phyloP scores from a whole-genome alignment of 92 coral and sea anemone genomes.

The Montipora capitata region DNA sequence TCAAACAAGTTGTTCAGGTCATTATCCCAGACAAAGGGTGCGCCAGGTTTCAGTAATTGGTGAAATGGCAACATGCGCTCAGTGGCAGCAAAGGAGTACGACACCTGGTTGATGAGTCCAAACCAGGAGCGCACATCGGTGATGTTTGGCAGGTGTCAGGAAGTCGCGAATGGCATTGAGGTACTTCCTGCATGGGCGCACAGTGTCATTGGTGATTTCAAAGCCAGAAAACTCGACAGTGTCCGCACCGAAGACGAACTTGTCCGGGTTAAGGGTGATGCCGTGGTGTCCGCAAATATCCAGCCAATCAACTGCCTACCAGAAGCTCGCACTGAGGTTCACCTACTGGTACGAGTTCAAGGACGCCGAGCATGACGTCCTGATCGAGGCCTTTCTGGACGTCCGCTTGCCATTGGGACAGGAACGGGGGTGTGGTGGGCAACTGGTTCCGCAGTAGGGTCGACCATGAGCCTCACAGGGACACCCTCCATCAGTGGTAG shows the following conservation, averaged over 20 bases:
- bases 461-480: constrained; percentile 68
- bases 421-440: constrained; percentile 81
- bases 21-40: constrained; percentile 54
- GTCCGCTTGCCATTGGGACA: constrained; percentile 76
- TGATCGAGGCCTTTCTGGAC: constrained; percentile 75
- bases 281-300: no score
- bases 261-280: no score
- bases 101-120: constrained; percentile 74
- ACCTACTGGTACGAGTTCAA: no score
- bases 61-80: constrained; percentile 36
- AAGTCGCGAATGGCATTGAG: constrained; percentile 51
- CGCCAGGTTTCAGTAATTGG: constrained; percentile 19
- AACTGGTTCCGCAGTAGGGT: constrained; percentile 67
- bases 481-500: constrained; percentile 72
- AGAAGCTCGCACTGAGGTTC: no score
- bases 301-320: no score
- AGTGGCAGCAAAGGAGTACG: constrained; percentile 69
- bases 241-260: no score
- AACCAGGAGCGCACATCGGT: constrained; percentile 80
- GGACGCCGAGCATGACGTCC: no score
- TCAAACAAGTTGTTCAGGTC: constrained; percentile 59
- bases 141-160: constrained; percentile 64
- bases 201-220: no score
- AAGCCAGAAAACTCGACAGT: no score
- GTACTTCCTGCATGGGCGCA: neutral